Conservation (phyloP, 2,113 vertebrate genomes). For the Gymnarchus niloticus region DNA sequence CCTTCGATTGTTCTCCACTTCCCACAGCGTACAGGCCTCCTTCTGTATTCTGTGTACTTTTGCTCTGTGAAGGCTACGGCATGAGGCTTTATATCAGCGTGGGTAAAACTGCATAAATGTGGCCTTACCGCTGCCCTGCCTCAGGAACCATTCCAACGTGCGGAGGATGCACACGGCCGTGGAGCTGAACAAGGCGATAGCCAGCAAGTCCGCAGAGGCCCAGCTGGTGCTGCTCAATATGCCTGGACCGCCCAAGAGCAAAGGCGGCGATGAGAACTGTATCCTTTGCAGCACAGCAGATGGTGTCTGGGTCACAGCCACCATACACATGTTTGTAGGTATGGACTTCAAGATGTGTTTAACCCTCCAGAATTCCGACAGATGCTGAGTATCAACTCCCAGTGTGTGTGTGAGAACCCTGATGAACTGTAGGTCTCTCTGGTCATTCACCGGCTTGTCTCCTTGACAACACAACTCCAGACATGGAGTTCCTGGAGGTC, state of each 20-base stretch:
- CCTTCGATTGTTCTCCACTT: too few relatives aligned
- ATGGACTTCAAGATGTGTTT: not conserved
- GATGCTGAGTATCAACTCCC: not conserved
- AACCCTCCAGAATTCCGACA: not conserved
- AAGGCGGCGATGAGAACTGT: conserved; percentile 92
- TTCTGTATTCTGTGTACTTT: too few relatives aligned
- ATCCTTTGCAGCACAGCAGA: conserved; percentile 63
- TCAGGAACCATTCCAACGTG: conserved; percentile 87
- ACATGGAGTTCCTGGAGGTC: conserved; percentile 95
- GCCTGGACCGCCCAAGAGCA: conserved; percentile 88
- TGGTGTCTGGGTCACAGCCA: not conserved
- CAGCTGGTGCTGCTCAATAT: conserved; percentile 91
- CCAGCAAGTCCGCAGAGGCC: conserved; percentile 76
- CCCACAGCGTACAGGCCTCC: too few relatives aligned
- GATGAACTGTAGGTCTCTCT: too few relatives aligned
- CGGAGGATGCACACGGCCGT: conserved; percentile 95
- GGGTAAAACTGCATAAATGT: too few relatives aligned
- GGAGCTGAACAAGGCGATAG: conserved; percentile 81
- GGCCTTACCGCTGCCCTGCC: not conserved
- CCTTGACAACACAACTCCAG: conserved; percentile 67
- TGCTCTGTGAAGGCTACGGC: too few relatives aligned
- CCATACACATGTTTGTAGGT: not conserved
- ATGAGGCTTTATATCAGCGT: too few relatives aligned
- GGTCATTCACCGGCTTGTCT: too few relatives aligned
- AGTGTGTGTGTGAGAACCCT: not conserved